Base-by-base conservation (phyloP, 1,140 invertebrate species). In the Sinonovacula constricta region DNA sequence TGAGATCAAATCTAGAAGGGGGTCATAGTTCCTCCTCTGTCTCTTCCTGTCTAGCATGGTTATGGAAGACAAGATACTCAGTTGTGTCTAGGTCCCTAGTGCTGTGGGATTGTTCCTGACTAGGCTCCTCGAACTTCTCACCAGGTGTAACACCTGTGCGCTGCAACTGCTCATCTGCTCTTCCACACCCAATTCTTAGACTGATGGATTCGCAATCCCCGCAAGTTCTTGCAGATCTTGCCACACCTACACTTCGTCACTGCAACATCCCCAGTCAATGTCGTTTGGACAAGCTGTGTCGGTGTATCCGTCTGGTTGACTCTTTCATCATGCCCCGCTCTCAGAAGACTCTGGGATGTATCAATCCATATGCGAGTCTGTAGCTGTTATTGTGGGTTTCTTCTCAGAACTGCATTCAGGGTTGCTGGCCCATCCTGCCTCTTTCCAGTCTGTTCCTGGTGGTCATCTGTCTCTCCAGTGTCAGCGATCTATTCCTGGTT, bases 371-470 rank as follows among this genome's bases (percentile, higher is more conserved):
- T n/a, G n/a, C n/a, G n/a, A n/a, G n/a, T 60, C 57, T 60, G 57
- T 60, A 60, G 57, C 57, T 60, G 57, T n/a, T 24, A 24, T 24
- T 24, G 30, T 30, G 57, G 57, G 22, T 60, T n/a, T 30, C 57
- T 12, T 24, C 57, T 60, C n/a, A 2, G 30, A 28, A 60, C 57
- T 60, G 57, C 57, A 60, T 60, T 60, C 57, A 24, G 57, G 57
- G 57, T 24, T 60, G 57, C 57, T 60, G 30, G 15, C 57, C 57
- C 57, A 60, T 60, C 57, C 18, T 60, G 57, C 57, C 2, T 28
- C 57, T 60, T n/a, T 15, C 57, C 57, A 60, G n/a, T 60, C 57
- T 60, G 57, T 60, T 60, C 57, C 57, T 60, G 57, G 57, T 60
- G 1, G 57, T 60, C 57, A 24, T 60, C 28, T 30, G n/a, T 24